phyloP scores from a whole-genome alignment of 2,888 invertebrate species.

The Leistus spinibarbis region DNA sequence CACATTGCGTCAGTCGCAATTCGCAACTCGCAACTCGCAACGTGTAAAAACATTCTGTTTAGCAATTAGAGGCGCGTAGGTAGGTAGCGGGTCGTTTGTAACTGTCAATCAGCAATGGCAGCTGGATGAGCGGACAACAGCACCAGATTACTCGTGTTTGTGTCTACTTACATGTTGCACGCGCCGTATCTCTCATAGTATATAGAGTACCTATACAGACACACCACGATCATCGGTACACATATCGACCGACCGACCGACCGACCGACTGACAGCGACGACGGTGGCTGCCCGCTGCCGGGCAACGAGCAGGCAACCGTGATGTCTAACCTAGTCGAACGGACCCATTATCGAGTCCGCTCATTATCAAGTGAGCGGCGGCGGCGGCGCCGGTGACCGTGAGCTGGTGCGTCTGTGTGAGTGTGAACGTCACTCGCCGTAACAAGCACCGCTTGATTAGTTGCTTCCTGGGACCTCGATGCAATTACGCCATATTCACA shows the following conservation, averaged over 20 bases:
- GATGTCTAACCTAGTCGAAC: background rate
- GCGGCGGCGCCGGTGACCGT: background rate
- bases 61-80: constrained; percentile 24
- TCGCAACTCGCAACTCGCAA: too few relatives aligned
- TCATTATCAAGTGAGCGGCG: background rate
- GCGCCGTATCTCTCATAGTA: too few relatives aligned
- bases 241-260: background rate
- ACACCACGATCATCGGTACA: background rate
- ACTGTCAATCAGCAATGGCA: constrained; percentile 23
- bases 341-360: background rate
- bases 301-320: background rate
- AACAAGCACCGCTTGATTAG: constrained; percentile 35
- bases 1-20: too few relatives aligned
- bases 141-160: background rate
- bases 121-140: background rate
- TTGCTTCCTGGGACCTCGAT: constrained; percentile 12
- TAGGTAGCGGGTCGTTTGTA: constrained; percentile 25
- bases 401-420: constrained; percentile 16
- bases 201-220: background rate
- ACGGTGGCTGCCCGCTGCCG: background rate
- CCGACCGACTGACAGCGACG: background rate
- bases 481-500: constrained; percentile 24
- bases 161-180: background rate
- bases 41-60: constrained; percentile 25
- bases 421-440: background rate